Base-by-base conservation (phyloP, 2,113 vertebrate genomes). In the Rousettus leschenaultii region DNA sequence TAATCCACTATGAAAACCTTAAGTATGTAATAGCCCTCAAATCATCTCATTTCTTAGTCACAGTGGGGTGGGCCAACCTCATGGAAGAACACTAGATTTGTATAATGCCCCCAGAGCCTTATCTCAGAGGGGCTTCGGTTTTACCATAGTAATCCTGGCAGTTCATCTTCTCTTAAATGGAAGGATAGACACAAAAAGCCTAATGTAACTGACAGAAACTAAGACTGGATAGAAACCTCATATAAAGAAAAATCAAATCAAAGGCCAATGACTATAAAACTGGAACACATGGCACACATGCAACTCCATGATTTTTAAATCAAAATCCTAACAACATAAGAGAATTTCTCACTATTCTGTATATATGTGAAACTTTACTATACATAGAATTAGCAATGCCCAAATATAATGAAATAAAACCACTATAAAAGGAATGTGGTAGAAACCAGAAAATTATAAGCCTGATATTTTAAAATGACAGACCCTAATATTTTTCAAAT, bases 11-110 rank as follows among this genome's bases (percentile, higher is more conserved):
- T 87, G 93, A 98, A 97, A 91, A 96, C 84, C 82, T 71, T 93
- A 95, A 95, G 61, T 95, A 87, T 93, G 95, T 98, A 97, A 96
- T 96, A 98, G 96, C 79, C 96, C 94, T 95, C 65, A 91, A 3
- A 1, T 85, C 97, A 97, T 96, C 95, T 98, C 95, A 75, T 97
- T 98, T 94, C 93, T 96, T 95, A 95, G 74, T 91, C n/a, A 7
- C 90, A 92, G n/a, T n/a, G 65, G 85, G 68, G 89, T 97, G 83
- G 89, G 89, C 94, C 93, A 97, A 93, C 45, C 71, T 97, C 79
- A 63, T 73, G 57, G 79, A 91, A 91, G 95, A 96, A 93, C 43
- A 92, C 91, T 92, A 86, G 89, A 78, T 70, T 94, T 87, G 35
- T 63, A 90, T 68, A 65, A 40, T 95, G 86, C 79, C 79, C 70